Conservation (phyloP, 2,113 vertebrate genomes). For the Chaenogobius annularis region DNA sequence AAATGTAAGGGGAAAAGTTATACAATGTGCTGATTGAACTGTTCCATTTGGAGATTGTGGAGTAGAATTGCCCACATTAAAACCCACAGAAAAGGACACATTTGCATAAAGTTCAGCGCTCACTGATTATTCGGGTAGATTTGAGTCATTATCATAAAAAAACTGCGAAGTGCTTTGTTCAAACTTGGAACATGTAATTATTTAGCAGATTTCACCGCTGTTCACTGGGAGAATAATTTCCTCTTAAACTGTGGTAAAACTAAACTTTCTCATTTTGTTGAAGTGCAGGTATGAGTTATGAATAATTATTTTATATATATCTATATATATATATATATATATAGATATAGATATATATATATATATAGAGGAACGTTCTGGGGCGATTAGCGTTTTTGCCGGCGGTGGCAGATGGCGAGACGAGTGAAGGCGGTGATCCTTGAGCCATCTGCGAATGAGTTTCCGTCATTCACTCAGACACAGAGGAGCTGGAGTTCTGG, state of each 20-base stretch:
- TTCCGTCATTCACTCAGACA: background rate
- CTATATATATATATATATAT: no score
- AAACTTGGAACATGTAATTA: background rate
- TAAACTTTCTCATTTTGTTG: background rate
- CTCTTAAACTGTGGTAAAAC: background rate
- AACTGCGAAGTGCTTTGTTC: background rate
- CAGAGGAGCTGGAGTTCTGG: background rate
- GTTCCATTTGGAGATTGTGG: background rate
- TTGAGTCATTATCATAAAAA: background rate
- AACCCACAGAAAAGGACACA: background rate
- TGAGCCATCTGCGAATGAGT: background rate
- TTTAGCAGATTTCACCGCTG: background rate
- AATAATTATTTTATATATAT: background rate
- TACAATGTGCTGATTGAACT: background rate
- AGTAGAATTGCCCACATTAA: background rate
- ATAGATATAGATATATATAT: no score
- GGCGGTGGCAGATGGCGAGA: background rate
- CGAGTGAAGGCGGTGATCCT: background rate
- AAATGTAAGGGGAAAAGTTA: background rate
- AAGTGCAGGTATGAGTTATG: background rate
- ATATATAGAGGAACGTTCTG: background rate
- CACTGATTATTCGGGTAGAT: background rate
- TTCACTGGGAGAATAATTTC: background rate
- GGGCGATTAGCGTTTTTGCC: background rate
- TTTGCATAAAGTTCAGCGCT: background rate